Evolutionary conservation across 2,113 vertebrate genomes (phyloP).

Genomic region (Anolis carolinensis): DNA sequence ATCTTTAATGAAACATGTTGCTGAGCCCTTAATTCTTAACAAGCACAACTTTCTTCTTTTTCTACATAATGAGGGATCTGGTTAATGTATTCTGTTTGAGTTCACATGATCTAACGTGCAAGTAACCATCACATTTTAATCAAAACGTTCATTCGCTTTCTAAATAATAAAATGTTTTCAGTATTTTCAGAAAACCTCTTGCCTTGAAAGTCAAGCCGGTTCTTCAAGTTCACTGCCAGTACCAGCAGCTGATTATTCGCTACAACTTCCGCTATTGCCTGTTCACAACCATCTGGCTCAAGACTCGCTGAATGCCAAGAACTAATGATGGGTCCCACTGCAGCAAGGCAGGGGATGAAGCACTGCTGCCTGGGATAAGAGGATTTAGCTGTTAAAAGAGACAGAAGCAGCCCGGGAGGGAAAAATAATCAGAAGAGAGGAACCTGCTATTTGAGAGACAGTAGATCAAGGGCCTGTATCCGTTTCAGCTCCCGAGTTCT

Average conservation of each 20-base stretch:
- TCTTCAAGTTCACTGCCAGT: background rate
- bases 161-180: background rate
- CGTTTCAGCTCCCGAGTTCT: constrained; percentile 5
- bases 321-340: background rate
- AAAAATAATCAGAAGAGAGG: background rate
- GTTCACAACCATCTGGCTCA: background rate
- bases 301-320: background rate
- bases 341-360: background rate
- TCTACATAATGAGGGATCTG: background rate
- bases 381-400: background rate
- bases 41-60: background rate
- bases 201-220: background rate
- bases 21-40: background rate
- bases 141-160: background rate
- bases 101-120: background rate
- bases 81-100: background rate
- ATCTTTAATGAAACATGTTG: background rate
- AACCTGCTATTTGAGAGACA: constrained; percentile 6
- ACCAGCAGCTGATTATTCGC: background rate
- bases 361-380: background rate
- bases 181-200: background rate
- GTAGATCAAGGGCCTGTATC: background rate
- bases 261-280: background rate
- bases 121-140: background rate
- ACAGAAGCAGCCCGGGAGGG: background rate